These are phyloP conservation scores for Lapara coniferarum DNA, from an alignment of 2,888 invertebrate species.

Conservation along the genomic window DNA sequence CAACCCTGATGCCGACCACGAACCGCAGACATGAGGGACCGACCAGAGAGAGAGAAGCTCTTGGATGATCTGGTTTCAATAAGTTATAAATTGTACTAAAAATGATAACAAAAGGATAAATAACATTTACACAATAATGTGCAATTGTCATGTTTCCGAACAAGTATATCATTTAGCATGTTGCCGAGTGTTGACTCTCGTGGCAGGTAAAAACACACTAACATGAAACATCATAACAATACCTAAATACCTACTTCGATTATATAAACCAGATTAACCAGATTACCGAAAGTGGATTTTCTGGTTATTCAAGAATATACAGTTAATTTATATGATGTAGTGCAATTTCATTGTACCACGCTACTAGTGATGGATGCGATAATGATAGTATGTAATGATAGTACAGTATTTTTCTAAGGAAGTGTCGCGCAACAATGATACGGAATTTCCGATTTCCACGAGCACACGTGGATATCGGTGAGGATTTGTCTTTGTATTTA, in stretches of 20 bases:
- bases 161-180: not conserved
- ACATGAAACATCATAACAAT: conserved; percentile 55
- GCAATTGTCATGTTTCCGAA: not conserved
- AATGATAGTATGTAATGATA: conserved; percentile 40
- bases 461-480: conserved; percentile 51
- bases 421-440: conserved; percentile 69
- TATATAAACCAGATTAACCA: conserved; percentile 68
- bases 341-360: conserved; percentile 63
- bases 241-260: conserved; percentile 52
- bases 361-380: conserved; percentile 46
- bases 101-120: not conserved
- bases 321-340: conserved; percentile 58
- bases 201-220: conserved; percentile 32
- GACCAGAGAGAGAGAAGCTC: too few relatives aligned
- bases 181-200: not conserved
- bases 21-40: too few relatives aligned
- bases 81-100: not conserved
- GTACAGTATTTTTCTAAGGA: conserved; percentile 61
- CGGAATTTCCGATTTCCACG: conserved; percentile 80
- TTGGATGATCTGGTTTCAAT: not conserved
- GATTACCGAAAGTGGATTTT: conserved; percentile 64
- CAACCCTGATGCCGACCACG: too few relatives aligned
- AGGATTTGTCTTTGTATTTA: conserved; percentile 62
- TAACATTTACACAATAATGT: conserved; percentile 2
- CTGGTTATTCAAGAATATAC: conserved; percentile 71